Conservation (phyloP, 2,888 invertebrate species). For the Caenorhabditis plicata region DNA sequence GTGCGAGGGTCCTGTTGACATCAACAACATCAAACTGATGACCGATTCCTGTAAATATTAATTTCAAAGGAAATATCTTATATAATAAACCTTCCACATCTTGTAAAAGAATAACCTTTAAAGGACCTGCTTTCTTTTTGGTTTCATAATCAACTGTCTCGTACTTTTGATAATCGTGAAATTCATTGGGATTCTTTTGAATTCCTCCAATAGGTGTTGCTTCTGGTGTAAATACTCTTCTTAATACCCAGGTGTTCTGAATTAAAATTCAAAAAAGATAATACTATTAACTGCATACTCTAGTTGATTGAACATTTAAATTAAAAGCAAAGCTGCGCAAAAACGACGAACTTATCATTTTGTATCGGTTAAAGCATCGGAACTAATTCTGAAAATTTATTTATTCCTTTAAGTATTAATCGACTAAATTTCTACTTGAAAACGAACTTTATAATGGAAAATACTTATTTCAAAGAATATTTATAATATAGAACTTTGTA, state of each 20-base stretch:
- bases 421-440: neutral
- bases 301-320: conserved; percentile 10
- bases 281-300: conserved; percentile 5
- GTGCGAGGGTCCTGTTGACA: conserved; percentile 46
- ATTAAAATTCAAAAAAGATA: conserved; percentile 1
- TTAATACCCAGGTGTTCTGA: conserved; percentile 53
- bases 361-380: neutral
- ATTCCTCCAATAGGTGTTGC: conserved; percentile 43
- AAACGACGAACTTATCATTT: conserved; percentile 3
- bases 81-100: conserved; percentile 55
- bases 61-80: neutral
- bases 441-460: neutral
- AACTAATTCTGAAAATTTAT: neutral
- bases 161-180: conserved; percentile 50
- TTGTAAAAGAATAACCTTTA: conserved; percentile 57
- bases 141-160: conserved; percentile 49
- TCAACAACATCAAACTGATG: conserved; percentile 61
- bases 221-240: conserved; percentile 50
- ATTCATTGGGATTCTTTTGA: conserved; percentile 57
- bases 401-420: neutral
- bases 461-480: neutral
- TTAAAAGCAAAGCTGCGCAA: conserved; percentile 5
- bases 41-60: conserved; percentile 52
- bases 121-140: conserved; percentile 42
- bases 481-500: neutral